phyloP scores from a whole-genome alignment of 2,797 vertebrate genomes.

The Okamejei kenojei region DNA sequence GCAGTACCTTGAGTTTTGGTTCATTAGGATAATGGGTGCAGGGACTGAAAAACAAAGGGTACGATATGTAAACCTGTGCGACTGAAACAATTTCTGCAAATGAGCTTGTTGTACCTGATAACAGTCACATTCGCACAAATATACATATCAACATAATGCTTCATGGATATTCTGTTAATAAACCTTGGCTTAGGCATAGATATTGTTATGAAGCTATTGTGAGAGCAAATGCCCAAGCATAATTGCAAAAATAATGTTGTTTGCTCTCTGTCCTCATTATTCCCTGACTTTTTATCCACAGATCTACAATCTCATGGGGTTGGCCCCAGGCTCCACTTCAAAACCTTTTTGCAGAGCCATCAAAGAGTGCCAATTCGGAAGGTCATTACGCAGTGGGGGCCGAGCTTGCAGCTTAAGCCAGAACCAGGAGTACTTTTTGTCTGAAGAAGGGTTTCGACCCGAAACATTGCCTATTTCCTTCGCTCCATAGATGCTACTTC shows the following conservation, averaged over 20 bases:
- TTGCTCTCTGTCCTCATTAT: too few relatives aligned
- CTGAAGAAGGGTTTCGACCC: too few relatives aligned
- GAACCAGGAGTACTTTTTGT: too few relatives aligned
- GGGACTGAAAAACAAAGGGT: background rate
- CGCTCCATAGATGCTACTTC: too few relatives aligned
- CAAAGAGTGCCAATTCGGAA: too few relatives aligned
- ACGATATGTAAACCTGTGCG: background rate
- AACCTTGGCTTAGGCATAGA: background rate
- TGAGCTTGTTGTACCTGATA: background rate
- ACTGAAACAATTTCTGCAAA: background rate
- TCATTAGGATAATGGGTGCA: background rate
- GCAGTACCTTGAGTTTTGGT: background rate
- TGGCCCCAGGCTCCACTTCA: too few relatives aligned
- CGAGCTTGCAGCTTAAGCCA: too few relatives aligned
- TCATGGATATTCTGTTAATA: background rate
- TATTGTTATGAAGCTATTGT: background rate
- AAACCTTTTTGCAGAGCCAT: too few relatives aligned
- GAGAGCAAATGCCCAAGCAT: background rate
- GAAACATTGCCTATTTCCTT: too few relatives aligned
- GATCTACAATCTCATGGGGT: too few relatives aligned
- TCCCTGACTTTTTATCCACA: too few relatives aligned
- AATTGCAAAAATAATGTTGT: background rate
- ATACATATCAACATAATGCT: background rate
- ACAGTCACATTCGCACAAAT: background rate
- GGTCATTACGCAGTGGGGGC: too few relatives aligned